These are phyloP conservation scores for Microcebus jonahi DNA, from an alignment of 2,113 vertebrate species.

Conservation along the genomic window DNA sequence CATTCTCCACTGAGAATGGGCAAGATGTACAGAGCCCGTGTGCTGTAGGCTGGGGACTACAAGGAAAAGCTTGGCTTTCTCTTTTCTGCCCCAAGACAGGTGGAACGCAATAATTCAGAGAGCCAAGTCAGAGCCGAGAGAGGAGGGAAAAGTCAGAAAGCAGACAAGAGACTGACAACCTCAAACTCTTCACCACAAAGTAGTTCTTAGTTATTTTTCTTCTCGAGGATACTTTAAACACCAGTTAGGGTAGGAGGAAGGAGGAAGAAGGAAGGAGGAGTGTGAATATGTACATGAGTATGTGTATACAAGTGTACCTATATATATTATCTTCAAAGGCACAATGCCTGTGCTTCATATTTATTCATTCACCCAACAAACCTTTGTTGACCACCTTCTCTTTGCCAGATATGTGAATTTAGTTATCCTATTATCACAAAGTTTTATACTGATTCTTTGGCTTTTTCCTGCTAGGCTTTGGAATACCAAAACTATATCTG, in stretches of 20 bases:
- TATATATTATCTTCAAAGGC: not conserved
- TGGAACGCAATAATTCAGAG: not conserved
- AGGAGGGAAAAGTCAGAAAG: not conserved
- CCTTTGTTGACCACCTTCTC: not conserved
- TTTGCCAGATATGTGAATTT: not conserved
- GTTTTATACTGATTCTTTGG: not conserved
- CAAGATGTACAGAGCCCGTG: accelerated
- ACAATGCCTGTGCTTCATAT: not conserved
- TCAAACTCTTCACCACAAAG: accelerated
- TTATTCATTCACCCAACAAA: not conserved
- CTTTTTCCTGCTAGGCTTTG: not conserved
- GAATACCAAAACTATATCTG: accelerated
- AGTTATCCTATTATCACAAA: not conserved
- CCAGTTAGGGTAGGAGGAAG: not conserved
- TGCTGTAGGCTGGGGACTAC: accelerated
- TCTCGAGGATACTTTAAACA: not conserved
- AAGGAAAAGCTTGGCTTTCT: not conserved
- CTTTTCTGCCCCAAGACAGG: not conserved
- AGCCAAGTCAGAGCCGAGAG: not conserved
- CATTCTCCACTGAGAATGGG: not conserved
- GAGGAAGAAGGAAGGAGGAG: not conserved
- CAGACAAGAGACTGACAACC: not conserved
- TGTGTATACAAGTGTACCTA: too few species aligned
- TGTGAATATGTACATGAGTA: accelerated
- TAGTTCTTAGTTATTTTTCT: not conserved